Percentiles rank a stretch among this genome's conserved stretches.
Evolutionary conservation across 2,113 vertebrate genomes (phyloP).

Genomic region (Sylvietta virens): DNA sequence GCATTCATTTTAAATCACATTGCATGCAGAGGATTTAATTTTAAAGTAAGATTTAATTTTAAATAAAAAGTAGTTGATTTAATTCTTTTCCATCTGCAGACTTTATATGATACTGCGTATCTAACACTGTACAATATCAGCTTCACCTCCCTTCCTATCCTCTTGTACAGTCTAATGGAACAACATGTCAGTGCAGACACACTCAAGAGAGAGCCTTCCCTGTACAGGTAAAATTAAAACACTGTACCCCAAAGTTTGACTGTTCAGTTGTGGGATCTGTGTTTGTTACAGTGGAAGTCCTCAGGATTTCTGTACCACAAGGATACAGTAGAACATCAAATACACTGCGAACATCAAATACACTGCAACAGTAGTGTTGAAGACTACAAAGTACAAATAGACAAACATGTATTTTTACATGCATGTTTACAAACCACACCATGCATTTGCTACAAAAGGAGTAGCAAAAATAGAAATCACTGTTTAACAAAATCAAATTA

Average conservation of each 20-base stretch:
- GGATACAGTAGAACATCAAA: background rate
- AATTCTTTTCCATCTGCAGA: constrained; percentile 71
- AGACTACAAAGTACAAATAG: background rate
- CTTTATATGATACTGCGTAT: constrained; percentile 95
- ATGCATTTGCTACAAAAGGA: background rate
- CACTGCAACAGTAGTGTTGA: background rate
- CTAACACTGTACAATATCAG: constrained; percentile 99
- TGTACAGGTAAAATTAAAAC: constrained; percentile 82
- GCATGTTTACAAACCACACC: background rate
- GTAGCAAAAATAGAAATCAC: background rate
- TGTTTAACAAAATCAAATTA: background rate
- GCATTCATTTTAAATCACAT: background rate
- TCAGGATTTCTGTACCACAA: background rate
- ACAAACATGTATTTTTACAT: background rate
- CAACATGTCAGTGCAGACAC: constrained; percentile 90
- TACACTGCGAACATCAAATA: background rate
- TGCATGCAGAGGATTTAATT: background rate
- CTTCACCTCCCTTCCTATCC: constrained; percentile 97
- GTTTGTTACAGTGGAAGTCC: background rate
- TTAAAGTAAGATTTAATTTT: background rate
- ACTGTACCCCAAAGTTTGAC: background rate
- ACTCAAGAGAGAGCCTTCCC: constrained; percentile 87
- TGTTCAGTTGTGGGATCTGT: background rate
- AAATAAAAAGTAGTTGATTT: background rate
- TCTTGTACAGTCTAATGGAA: constrained; percentile 93